phyloP scores from a whole-genome alignment of 1,140 invertebrate genomes.

The Drosophila biarmipes region DNA sequence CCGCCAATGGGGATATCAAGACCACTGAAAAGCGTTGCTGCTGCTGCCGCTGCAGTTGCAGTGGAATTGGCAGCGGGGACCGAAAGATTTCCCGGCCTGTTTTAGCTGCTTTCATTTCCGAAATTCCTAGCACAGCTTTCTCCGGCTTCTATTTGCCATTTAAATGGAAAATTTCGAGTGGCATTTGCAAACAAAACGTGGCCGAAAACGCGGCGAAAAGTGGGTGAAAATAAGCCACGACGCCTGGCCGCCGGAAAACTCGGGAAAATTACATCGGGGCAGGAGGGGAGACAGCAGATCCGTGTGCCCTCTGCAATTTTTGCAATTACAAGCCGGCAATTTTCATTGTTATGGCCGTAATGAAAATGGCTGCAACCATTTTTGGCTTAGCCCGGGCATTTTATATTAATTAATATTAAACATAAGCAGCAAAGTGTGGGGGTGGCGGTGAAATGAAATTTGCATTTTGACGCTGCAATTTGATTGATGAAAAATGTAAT shows the following conservation, averaged over 20 bases:
- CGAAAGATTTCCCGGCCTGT: slow-evolving; percentile 33
- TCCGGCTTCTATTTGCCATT: slow-evolving; percentile 60
- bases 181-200: slow-evolving; percentile 75
- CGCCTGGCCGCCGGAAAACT: slow-evolving; percentile 18
- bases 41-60: slow-evolving; percentile 37
- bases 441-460: slow-evolving; percentile 50
- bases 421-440: slow-evolving; percentile 25
- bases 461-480: slow-evolving; percentile 64
- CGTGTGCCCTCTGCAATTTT: slow-evolving; percentile 55
- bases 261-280: slow-evolving; percentile 41
- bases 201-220: slow-evolving; percentile 59
- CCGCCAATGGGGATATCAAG: slow-evolving; percentile 58
- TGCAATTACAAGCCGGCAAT: slow-evolving; percentile 69
- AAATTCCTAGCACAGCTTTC: slow-evolving; percentile 32
- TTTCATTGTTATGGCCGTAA: slow-evolving; percentile 75
- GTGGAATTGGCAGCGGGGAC: slow-evolving; percentile 17
- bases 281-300: background rate
- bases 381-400: slow-evolving; percentile 67
- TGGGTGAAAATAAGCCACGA: slow-evolving; percentile 72
- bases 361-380: slow-evolving; percentile 71
- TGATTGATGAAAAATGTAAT: slow-evolving; percentile 80
- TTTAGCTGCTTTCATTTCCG: slow-evolving; percentile 26
- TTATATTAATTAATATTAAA: slow-evolving; percentile 81
- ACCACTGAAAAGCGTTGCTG: slow-evolving; percentile 13
- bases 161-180: slow-evolving; percentile 72